Percentiles rank a stretch among this genome's conserved stretches.
Conservation (phyloP, 2,113 vertebrate species). For the Platysteira castanea region DNA sequence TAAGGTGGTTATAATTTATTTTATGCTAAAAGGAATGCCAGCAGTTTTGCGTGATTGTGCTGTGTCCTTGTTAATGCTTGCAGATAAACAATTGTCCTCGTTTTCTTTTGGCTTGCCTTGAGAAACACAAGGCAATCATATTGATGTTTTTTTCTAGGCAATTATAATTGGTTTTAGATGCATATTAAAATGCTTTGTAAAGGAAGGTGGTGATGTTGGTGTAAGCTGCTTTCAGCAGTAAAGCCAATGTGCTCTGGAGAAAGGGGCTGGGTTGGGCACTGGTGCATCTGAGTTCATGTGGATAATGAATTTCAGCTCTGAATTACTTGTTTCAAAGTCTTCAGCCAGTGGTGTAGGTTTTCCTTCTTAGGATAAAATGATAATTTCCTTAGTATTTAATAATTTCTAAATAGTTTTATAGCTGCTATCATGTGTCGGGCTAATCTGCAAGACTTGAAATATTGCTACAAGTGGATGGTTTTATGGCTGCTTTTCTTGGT, state of each 20-base stretch:
- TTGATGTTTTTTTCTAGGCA: background rate
- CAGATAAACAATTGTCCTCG: background rate
- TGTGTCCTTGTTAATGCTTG: background rate
- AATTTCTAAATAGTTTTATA: background rate
- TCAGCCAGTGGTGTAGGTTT: background rate
- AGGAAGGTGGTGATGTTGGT: background rate
- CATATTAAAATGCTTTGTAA: constrained; percentile 4
- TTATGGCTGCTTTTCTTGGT: background rate
- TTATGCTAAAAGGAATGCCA: background rate
- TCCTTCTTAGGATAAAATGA: background rate
- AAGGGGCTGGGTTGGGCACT: background rate
- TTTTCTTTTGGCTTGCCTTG: background rate
- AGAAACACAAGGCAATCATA: background rate
- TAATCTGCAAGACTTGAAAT: background rate
- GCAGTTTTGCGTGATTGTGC: background rate
- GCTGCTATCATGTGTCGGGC: background rate
- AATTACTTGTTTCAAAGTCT: background rate
- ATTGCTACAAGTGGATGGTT: background rate
- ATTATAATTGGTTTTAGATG: constrained; percentile 36
- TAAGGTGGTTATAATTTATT: background rate
- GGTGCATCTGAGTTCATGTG: background rate
- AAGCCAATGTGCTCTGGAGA: background rate
- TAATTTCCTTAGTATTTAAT: background rate
- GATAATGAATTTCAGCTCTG: background rate
- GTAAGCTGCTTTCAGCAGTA: background rate